Conservation (phyloP, 2,888 invertebrate genomes). For the Euproctis similis region DNA sequence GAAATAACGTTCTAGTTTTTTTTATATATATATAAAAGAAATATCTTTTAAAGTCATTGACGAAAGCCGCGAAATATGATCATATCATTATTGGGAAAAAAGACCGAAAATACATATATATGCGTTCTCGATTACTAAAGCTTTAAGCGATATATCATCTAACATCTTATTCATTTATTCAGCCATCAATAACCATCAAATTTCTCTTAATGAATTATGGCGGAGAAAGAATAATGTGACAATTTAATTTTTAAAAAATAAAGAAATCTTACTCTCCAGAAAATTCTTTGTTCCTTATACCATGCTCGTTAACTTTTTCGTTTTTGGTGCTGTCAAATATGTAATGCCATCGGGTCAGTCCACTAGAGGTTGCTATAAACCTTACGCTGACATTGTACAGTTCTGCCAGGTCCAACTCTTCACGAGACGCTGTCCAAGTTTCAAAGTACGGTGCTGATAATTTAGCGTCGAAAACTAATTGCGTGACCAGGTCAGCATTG, state of each 20-base stretch:
- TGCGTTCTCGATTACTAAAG: too few relatives aligned
- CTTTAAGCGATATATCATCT: too few relatives aligned
- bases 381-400: constrained; percentile 84
- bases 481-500: constrained; percentile 88
- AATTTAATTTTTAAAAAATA: background rate
- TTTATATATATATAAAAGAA: too few relatives aligned
- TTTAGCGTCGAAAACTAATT: constrained; percentile 91
- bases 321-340: constrained; percentile 78
- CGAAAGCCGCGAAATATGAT: too few relatives aligned
- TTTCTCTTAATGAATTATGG: too few relatives aligned
- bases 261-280: constrained; percentile 43
- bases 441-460: constrained; percentile 77
- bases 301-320: constrained; percentile 51
- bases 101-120: too few relatives aligned
- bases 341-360: constrained; percentile 91
- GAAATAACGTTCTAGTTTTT: too few relatives aligned
- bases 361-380: constrained; percentile 92
- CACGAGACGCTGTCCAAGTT: constrained; percentile 66
- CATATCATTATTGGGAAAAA: too few relatives aligned
- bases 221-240: too few relatives aligned
- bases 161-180: too few relatives aligned
- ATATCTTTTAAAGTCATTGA: too few relatives aligned
- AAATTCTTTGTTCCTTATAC: constrained; percentile 40
- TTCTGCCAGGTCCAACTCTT: constrained; percentile 74
- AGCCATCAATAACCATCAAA: too few relatives aligned